Conservation (phyloP, 35 echinoderm and acorn worm species). For the Ptychodera flava region DNA sequence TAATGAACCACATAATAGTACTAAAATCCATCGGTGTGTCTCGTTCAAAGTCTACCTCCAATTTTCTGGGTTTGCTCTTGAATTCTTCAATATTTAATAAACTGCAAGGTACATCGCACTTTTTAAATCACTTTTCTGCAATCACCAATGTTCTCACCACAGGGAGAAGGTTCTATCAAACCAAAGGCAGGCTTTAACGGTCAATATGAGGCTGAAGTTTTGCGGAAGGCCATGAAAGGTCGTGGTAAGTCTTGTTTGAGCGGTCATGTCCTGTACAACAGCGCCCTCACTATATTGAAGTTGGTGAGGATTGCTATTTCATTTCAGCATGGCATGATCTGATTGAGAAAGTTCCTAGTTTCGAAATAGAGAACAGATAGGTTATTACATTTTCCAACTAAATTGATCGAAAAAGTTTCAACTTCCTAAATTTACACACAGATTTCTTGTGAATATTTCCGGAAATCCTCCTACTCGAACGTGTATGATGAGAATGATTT, state of each 20-base stretch:
- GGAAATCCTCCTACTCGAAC: neutral
- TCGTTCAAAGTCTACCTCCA: neutral
- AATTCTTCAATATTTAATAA: neutral
- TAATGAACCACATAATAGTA: too few species aligned
- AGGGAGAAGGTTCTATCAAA: constrained; percentile 78
- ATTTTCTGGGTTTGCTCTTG: neutral
- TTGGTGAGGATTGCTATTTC: too few species aligned
- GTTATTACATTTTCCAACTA: neutral
- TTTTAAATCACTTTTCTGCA: neutral
- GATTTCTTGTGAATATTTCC: too few species aligned
- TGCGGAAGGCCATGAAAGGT: constrained; percentile 96
- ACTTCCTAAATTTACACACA: neutral
- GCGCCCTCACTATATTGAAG: too few species aligned
- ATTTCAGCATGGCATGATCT: too few species aligned
- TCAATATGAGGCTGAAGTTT: constrained; percentile 83
- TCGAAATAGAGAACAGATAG: neutral
- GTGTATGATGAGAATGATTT: neutral
- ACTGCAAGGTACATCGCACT: neutral
- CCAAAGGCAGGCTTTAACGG: constrained; percentile 78
- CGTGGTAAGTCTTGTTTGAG: constrained; percentile 45
- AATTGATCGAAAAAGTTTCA: neutral
- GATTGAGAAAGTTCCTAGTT: neutral
- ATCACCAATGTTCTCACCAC: neutral
- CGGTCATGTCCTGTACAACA: neutral
- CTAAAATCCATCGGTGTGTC: too few species aligned